Percentiles rank a stretch among this genome's conserved stretches.
Conservation (phyloP, 2,797 vertebrate species). For the Epinephelus malabaricus region DNA sequence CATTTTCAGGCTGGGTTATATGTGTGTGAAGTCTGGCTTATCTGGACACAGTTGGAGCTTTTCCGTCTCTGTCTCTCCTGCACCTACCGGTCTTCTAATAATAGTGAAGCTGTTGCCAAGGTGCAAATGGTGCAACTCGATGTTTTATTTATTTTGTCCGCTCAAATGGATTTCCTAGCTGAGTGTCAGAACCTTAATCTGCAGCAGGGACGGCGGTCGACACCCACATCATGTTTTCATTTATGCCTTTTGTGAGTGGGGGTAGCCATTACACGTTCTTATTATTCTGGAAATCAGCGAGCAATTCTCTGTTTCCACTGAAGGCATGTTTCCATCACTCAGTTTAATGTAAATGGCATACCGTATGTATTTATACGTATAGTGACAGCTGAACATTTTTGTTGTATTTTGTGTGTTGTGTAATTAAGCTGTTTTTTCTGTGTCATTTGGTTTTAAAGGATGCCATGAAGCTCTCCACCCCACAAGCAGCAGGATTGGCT, state of each 20-base stretch:
- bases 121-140: slow-evolving; percentile 66
- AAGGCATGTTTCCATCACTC: slow-evolving; percentile 69
- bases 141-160: slow-evolving; percentile 84
- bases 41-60: slow-evolving; percentile 55
- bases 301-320: slow-evolving; percentile 51
- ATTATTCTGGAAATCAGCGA: slow-evolving; percentile 62
- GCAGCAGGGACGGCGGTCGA: slow-evolving; percentile 59
- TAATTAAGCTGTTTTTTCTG: background rate
- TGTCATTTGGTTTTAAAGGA: slow-evolving; percentile 40
- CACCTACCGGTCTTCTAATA: slow-evolving; percentile 69
- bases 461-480: slow-evolving; percentile 27
- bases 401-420: background rate
- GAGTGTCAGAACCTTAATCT: slow-evolving; percentile 78
- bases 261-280: slow-evolving; percentile 56
- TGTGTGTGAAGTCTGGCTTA: slow-evolving; percentile 19
- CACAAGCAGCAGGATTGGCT: slow-evolving; percentile 22
- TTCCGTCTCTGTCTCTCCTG: slow-evolving; percentile 52
- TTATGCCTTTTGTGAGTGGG: slow-evolving; percentile 64
- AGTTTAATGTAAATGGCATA: slow-evolving; percentile 33
- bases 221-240: slow-evolving; percentile 81
- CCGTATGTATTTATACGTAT: background rate
- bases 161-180: slow-evolving; percentile 78
- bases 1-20: slow-evolving; percentile 26
- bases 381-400: slow-evolving; percentile 22
- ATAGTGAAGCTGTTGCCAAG: slow-evolving; percentile 76